Base-by-base conservation (phyloP, 2,797 vertebrate genomes). In the Catharus ustulatus region DNA sequence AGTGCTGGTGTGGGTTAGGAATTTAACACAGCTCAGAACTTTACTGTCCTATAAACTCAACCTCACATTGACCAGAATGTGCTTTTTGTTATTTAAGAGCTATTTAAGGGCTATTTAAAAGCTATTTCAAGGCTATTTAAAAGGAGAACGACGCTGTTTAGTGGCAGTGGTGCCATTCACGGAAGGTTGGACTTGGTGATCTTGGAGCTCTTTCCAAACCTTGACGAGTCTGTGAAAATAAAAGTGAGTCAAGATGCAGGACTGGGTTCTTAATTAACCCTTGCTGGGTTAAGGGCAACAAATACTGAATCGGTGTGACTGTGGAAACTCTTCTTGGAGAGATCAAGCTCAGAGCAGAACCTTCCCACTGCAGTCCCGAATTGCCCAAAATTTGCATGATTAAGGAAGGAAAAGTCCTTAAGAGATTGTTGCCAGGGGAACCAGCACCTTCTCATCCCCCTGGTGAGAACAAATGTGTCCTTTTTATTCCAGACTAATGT, bases 361-460 rank as follows among this genome's bases (percentile, higher is more conserved):
- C 15, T 30, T 77, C n/a, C 42, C 6, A 4, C 42, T 32, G 34
- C 29, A 2, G 38, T 42, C 67, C 29, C 4, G 4, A 73, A 63
- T 72, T 61, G n/a, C 30, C 6, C 8, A n/a, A 26, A 81, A 92
- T 84, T 89, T 85, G 22, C 38, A 26, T 43, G 51, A 77, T 84
- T 82, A 69, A 92, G 48, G 59, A 29, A 27, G 24, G 4, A 7
- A 66, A 69, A 76, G 61, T 89, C 89, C 42, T 76, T 68, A 24
- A 83, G 36, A 7, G 64, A 6, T 24, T 83, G 62, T 92, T 96
- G 90, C 92, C 87, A 85, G 63, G 69, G 92, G 92, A 94, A 94
- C 89, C 52, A 69, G 63, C 68, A 87, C 68, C 34, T 89, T 92
- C n/a, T 8, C 74, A 4, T 52, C 76, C 5, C 10, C 42, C 66